Evolutionary conservation across 2,888 invertebrate species (phyloP).

Genomic region (Minunthozetes semirufus): DNA sequence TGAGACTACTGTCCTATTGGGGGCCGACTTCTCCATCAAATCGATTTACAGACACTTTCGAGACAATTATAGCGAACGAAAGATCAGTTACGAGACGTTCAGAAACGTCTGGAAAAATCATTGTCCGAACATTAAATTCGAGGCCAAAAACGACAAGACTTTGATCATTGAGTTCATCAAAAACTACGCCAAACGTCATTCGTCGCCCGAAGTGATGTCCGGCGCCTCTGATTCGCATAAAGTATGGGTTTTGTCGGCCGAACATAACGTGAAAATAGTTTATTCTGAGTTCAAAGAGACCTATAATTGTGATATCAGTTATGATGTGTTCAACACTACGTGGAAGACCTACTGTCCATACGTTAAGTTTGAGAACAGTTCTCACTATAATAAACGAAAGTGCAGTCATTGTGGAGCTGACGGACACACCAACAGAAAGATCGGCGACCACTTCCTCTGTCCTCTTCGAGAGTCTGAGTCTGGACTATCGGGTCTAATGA

Average conservation of each 20-base stretch:
- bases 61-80: background rate
- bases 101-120: constrained; percentile 8
- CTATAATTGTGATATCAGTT: background rate
- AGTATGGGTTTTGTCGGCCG: background rate
- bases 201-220: background rate
- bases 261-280: constrained; percentile 13
- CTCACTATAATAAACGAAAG: constrained; percentile 4
- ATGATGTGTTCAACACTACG: constrained; percentile 14
- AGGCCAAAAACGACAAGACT: background rate
- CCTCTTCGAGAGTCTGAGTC: background rate
- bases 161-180: constrained; percentile 4
- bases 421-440: constrained; percentile 20
- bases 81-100: constrained; percentile 17
- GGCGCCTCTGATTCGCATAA: background rate
- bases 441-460: constrained; percentile 15
- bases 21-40: background rate
- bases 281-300: background rate
- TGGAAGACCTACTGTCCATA: background rate
- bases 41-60: background rate
- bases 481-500: constrained; percentile 1
- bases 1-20: background rate
- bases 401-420: constrained; percentile 10
- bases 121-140: background rate
- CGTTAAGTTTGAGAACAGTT: constrained; percentile 3
- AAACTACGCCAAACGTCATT: constrained; percentile 1